phyloP scores from a whole-genome alignment of 1,140 invertebrate species.

The Bombus breviceps region DNA sequence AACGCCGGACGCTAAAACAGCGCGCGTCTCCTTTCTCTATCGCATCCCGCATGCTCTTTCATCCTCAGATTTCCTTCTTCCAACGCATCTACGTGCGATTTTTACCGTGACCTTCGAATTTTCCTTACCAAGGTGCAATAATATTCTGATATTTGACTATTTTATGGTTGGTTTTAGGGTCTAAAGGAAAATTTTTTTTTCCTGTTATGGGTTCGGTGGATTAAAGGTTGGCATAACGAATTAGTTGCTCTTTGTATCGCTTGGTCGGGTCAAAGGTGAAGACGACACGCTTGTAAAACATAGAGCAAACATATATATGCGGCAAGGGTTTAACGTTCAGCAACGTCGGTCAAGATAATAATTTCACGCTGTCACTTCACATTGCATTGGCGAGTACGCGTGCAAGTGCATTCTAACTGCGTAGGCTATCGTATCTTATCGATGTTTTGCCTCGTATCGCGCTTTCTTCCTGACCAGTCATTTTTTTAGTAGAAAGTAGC shows the following conservation, averaged over 20 bases:
- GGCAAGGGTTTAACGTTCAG: neutral
- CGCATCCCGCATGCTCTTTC: neutral
- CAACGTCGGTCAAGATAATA: neutral
- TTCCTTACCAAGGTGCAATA: neutral
- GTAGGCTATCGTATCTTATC: slow-evolving; percentile 41
- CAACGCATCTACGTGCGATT: neutral
- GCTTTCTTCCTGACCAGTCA: slow-evolving; percentile 13
- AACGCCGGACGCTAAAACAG: neutral
- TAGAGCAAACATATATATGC: neutral
- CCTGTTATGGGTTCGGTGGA: too few species aligned
- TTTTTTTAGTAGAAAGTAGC: neutral
- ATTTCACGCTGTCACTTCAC: neutral
- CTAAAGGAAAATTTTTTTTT: rapidly evolving
- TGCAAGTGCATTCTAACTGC: slow-evolving; percentile 27
- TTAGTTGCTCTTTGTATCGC: too few species aligned
- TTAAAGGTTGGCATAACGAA: rapidly evolving
- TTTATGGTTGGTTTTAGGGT: rapidly evolving
- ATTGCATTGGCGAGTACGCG: neutral
- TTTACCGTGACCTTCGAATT: slow-evolving; percentile 31
- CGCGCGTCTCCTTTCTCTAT: neutral
- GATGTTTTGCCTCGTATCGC: neutral
- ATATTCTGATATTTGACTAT: rapidly evolving
- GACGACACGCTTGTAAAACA: too few species aligned
- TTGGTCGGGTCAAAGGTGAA: rapidly evolving
- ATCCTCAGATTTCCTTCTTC: neutral